Evolutionary conservation across 2,797 vertebrate species (phyloP).

Genomic region (Macrochelys suwanniensis): DNA sequence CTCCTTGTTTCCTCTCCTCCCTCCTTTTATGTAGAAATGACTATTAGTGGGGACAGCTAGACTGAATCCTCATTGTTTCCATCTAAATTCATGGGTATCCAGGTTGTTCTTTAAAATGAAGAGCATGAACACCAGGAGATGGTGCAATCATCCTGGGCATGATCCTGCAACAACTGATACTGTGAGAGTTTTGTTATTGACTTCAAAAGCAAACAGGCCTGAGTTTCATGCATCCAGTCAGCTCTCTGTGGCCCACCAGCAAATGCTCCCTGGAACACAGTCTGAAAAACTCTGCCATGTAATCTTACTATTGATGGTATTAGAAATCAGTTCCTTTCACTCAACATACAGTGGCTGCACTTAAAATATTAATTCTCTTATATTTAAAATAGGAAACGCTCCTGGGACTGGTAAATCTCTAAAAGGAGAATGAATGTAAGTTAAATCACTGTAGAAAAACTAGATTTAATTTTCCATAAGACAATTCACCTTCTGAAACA

Average conservation of each 20-base stretch:
- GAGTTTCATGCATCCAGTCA: not conserved
- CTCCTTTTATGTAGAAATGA: not conserved
- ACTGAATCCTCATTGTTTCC: not conserved
- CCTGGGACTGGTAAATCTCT: not conserved
- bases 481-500: not conserved
- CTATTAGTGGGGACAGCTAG: not conserved
- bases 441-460: not conserved
- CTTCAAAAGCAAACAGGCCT: not conserved
- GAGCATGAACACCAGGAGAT: not conserved
- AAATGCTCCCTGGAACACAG: not conserved
- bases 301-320: not conserved
- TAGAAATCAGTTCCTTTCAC: not conserved
- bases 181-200: not conserved
- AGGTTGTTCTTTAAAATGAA: not conserved
- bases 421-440: not conserved
- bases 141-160: not conserved
- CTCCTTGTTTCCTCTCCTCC: not conserved
- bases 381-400: not conserved
- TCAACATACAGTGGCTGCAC: not conserved
- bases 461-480: not conserved
- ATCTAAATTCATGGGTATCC: not conserved
- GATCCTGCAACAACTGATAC: not conserved
- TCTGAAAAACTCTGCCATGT: not conserved
- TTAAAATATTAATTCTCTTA: not conserved
- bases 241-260: not conserved